Conservation (phyloP, 1,140 invertebrate genomes). For the Thalassaphorura encarpata region DNA sequence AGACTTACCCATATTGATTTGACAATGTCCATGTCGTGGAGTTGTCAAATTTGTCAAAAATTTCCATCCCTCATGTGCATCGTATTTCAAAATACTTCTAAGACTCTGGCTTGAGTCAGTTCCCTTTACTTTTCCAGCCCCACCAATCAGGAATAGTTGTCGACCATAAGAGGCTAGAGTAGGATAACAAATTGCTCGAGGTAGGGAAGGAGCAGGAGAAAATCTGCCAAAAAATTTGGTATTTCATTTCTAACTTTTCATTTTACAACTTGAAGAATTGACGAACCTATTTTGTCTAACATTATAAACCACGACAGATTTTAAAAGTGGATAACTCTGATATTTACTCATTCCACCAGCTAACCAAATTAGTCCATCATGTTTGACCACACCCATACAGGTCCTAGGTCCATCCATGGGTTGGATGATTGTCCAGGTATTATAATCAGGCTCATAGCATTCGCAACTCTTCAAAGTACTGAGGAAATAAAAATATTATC, state of each 20-base stretch:
- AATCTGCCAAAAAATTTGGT: not conserved
- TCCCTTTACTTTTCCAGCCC: not conserved
- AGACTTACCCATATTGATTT: not conserved
- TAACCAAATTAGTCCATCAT: slow-evolving; percentile 1
- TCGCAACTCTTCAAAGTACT: not conserved
- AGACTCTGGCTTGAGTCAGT: not conserved
- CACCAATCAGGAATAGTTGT: not conserved
- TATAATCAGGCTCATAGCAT: not conserved
- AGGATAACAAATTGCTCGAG: not conserved
- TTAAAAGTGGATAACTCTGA: not conserved
- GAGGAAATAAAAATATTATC: not conserved
- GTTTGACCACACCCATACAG: not conserved
- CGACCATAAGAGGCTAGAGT: not conserved
- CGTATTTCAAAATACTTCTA: not conserved
- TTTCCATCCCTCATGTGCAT: not conserved
- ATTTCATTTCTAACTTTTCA: not conserved
- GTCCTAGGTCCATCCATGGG: not conserved
- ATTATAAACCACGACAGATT: not conserved
- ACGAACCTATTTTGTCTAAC: not conserved
- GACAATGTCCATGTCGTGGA: slow-evolving; percentile 2
- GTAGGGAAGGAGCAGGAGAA: not conserved
- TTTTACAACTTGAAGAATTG: not conserved
- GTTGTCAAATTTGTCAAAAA: not conserved
- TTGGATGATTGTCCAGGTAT: not conserved
- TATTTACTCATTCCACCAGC: not conserved